Evolutionary conservation across 2,113 vertebrate genomes (phyloP), one percentile per base, ranked within the genome.

Genomic region (Actenoides lindsayi): DNA sequence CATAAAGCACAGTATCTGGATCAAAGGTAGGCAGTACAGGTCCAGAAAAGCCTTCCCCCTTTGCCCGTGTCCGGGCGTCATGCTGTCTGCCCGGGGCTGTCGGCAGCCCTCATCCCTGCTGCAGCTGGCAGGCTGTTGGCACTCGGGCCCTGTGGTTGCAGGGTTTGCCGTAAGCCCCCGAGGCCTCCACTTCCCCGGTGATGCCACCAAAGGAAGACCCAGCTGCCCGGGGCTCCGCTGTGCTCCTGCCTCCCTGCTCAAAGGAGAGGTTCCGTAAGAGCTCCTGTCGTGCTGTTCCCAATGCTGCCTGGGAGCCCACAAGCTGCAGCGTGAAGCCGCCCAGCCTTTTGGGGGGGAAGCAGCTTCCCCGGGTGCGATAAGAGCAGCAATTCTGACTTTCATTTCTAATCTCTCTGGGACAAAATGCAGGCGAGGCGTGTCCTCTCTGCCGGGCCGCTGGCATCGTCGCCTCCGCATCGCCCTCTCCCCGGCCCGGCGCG

Each of bases 301-400:
- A 0, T 1, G 75, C n/a, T n/a, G 24, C 67, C 3, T 0, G 4
- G 5, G 33, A 24, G 41, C 11, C 31, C 25, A 3, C 2, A 4
- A 10, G 17, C 31, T 35, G 39, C 63, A 10, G 37, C 20, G 3
- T 2, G 8, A 39, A 83, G 67, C 69, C 0, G 10, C 83, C 1
- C 11, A 56, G 54, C 16, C 23, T 5, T 8, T 8, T 6, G 13
- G 50, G 33, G 64, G 48, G 48, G 48, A 24, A 42, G 51, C 74
- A 33, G 35, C 77, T 42, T 39, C 7, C 33, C 23, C 3, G 7
- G 39, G 3, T 5, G 54, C 54, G 37, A 7, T 16, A 19, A 59
- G 33, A 53, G 19, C 81, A 27, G 41, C 37, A 16, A 10, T 50
- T 51, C 5, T 4, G 2, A 24, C 27, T 70, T 54, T 14, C 10